These are phyloP conservation scores for Vannuccia rotundouncinata DNA, from an alignment of 2,888 invertebrate species.

Conservation along the genomic window DNA sequence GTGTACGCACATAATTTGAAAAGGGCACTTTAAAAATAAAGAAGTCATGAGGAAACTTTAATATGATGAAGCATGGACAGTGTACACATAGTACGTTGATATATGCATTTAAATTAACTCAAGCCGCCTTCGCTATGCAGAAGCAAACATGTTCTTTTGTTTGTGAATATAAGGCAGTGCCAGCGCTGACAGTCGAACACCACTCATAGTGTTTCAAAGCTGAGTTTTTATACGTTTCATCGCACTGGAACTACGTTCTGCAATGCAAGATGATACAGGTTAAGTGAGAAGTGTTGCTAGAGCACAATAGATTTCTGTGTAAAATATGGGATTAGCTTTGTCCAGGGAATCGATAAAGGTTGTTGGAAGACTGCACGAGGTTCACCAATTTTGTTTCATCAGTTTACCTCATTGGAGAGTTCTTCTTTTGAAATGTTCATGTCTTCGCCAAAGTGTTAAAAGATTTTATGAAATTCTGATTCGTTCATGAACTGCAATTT, in stretches of 20 bases:
- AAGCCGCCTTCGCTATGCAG: too few species aligned
- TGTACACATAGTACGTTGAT: constrained; percentile 5
- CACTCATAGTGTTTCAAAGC: constrained; percentile 21
- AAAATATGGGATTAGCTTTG: constrained; percentile 14
- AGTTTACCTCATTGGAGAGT: too few species aligned
- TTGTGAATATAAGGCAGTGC: constrained; percentile 12
- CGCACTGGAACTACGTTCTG: constrained; percentile 19
- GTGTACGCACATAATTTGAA: constrained; percentile 15
- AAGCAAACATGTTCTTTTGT: constrained; percentile 14
- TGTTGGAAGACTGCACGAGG: neutral
- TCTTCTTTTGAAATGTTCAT: constrained; percentile 10
- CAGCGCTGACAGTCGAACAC: constrained; percentile 23
- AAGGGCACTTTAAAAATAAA: constrained; percentile 11
- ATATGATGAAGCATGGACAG: constrained; percentile 26
- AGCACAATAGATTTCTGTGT: constrained; percentile 17
- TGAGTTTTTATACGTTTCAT: constrained; percentile 20
- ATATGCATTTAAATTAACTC: too few species aligned
- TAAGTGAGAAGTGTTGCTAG: constrained; percentile 23
- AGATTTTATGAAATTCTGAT: constrained; percentile 11
- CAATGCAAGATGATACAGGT: constrained; percentile 8
- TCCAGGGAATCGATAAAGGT: constrained; percentile 13
- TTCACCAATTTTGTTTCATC: too few species aligned
- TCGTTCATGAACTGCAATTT: constrained; percentile 22
- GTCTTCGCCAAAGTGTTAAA: constrained; percentile 8
- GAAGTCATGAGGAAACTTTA: neutral